phyloP scores from a whole-genome alignment of 2,797 vertebrate species.

The Tarsius wallacei region DNA sequence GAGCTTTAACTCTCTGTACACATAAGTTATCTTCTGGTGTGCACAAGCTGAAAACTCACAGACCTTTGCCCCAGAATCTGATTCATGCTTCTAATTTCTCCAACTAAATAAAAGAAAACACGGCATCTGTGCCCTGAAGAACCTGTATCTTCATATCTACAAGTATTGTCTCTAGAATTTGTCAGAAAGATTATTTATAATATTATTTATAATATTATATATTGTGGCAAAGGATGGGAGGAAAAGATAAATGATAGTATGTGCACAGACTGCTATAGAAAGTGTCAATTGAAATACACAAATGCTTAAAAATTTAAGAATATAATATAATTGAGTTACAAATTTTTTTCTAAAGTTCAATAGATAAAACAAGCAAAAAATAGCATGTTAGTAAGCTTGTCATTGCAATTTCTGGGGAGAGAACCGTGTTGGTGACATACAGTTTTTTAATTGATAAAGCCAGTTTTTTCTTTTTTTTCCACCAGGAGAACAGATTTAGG shows the following conservation, averaged over 20 bases:
- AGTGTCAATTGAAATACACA: neutral
- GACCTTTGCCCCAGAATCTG: neutral
- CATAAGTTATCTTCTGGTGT: neutral
- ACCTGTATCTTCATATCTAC: neutral
- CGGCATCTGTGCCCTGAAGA: neutral
- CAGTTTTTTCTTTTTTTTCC: neutral
- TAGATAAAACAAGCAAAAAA: neutral
- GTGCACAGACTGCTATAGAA: neutral
- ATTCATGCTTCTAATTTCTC: neutral
- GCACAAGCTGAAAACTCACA: neutral
- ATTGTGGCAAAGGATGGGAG: neutral
- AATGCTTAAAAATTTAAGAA: neutral
- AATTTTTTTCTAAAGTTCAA: neutral
- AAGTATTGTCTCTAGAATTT: neutral
- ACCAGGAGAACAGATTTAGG: neutral
- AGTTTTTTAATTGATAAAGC: neutral
- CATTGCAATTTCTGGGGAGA: neutral
- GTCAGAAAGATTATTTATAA: neutral
- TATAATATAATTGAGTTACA: neutral
- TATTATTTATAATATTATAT: too few relatives aligned
- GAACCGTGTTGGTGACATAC: neutral
- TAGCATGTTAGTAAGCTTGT: neutral
- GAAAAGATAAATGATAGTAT: neutral
- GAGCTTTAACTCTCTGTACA: neutral
- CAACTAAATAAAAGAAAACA: neutral